These are phyloP conservation scores for Leistus spinibarbis DNA, from an alignment of 2,888 invertebrate species.

Conservation along the genomic window DNA sequence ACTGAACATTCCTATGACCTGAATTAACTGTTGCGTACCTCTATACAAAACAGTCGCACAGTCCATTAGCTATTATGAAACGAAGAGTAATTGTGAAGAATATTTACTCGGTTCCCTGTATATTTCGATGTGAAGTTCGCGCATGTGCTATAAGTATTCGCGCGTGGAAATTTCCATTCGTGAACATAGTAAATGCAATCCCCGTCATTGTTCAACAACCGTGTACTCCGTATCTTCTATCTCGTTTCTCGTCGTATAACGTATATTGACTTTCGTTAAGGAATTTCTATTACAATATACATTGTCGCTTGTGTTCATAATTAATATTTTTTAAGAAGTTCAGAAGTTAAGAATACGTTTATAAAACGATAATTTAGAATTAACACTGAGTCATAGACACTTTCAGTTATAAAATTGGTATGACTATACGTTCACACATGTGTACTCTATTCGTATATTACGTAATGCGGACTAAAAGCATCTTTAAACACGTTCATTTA, in stretches of 20 bases:
- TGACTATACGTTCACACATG: too few relatives aligned
- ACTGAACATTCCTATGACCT: constrained; percentile 11
- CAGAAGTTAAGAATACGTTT: too few relatives aligned
- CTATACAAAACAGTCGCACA: constrained; percentile 6
- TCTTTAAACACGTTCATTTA: neutral
- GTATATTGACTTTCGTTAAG: constrained; percentile 12
- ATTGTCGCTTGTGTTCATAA: neutral
- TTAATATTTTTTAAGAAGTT: too few relatives aligned
- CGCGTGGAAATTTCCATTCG: constrained; percentile 37
- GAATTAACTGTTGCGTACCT: constrained; percentile 27
- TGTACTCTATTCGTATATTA: too few relatives aligned
- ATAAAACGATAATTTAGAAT: too few relatives aligned
- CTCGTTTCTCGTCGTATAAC: neutral
- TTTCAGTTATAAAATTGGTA: too few relatives aligned
- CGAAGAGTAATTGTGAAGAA: neutral
- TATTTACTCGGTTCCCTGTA: constrained; percentile 10
- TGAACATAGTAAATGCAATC: constrained; percentile 5
- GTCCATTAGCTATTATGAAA: neutral
- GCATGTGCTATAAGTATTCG: constrained; percentile 21
- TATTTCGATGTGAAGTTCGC: constrained; percentile 26
- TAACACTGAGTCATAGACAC: too few relatives aligned
- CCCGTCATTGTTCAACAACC: constrained; percentile 9
- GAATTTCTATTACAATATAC: neutral
- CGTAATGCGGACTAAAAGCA: neutral
- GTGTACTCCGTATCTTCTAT: constrained; percentile 8